phyloP scores from a whole-genome alignment of 2,888 invertebrate genomes.

The Hyposoter didymator region DNA sequence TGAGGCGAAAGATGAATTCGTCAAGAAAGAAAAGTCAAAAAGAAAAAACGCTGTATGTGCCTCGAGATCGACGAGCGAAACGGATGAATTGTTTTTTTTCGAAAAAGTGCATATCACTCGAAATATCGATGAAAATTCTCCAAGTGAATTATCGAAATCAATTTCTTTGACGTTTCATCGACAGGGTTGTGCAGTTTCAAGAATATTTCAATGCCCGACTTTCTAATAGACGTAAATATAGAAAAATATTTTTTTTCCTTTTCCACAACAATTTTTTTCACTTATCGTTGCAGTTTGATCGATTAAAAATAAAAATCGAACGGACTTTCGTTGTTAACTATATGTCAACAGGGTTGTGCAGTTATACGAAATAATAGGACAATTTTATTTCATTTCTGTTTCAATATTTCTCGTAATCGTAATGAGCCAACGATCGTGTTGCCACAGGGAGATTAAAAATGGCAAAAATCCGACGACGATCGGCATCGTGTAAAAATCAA shows the following conservation, averaged over 20 bases:
- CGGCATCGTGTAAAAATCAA: too few species aligned
- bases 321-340: conserved; percentile 9
- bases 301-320: not conserved
- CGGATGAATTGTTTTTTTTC: conserved; percentile 38
- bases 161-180: conserved; percentile 11
- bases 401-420: not conserved
- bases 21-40: not conserved
- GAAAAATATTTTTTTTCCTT: conserved; percentile 13
- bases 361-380: conserved; percentile 23
- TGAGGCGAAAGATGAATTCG: conserved; percentile 59
- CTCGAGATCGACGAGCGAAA: conserved; percentile 53
- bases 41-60: conserved; percentile 53
- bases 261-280: not conserved
- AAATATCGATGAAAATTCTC: conserved; percentile 49
- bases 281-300: conserved; percentile 6
- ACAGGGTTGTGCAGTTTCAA: conserved; percentile 43
- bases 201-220: conserved; percentile 26
- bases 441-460: not conserved
- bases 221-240: conserved; percentile 11
- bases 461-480: too few species aligned
- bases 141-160: conserved; percentile 8
- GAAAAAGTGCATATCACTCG: conserved; percentile 57
- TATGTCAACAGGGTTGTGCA: conserved; percentile 40
- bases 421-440: not conserved
- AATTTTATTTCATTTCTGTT: conserved; percentile 12